phyloP scores from a whole-genome alignment of 2,113 vertebrate species.

The Poecilia latipinna region DNA sequence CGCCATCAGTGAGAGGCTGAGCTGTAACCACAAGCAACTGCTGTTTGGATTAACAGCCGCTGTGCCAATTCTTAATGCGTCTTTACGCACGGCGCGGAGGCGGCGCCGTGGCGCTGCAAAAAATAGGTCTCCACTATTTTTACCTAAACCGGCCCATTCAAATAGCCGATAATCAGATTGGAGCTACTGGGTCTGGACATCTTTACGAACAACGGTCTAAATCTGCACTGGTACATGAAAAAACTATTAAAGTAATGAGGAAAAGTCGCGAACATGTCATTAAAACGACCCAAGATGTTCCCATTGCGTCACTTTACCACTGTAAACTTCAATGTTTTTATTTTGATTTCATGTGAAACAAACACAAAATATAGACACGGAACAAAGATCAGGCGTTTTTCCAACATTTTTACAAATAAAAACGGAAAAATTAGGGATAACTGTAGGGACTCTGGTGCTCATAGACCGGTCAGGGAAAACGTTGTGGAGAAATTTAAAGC shows the following conservation, averaged over 20 bases:
- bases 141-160: constrained; percentile 24
- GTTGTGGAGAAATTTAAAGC: too few species aligned
- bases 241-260: background rate
- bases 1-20: constrained; percentile 12
- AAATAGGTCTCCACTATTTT: constrained; percentile 45
- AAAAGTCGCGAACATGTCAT: background rate
- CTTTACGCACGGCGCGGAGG: constrained; percentile 63
- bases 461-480: too few species aligned
- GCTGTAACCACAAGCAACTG: constrained; percentile 15
- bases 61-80: constrained; percentile 65
- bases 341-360: too few species aligned
- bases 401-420: too few species aligned
- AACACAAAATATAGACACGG: too few species aligned
- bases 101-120: constrained; percentile 41
- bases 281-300: background rate
- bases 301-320: too few species aligned
- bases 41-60: constrained; percentile 55
- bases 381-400: too few species aligned
- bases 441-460: too few species aligned
- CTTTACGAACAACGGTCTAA: background rate
- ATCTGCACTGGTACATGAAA: background rate
- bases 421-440: too few species aligned
- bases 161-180: background rate
- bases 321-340: too few species aligned
- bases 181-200: background rate